A percentile compares a stretch with the other conserved stretches of the same genome.
phyloP scores from a whole-genome alignment of 2,113 vertebrate genomes.

The Sialia sialis region DNA sequence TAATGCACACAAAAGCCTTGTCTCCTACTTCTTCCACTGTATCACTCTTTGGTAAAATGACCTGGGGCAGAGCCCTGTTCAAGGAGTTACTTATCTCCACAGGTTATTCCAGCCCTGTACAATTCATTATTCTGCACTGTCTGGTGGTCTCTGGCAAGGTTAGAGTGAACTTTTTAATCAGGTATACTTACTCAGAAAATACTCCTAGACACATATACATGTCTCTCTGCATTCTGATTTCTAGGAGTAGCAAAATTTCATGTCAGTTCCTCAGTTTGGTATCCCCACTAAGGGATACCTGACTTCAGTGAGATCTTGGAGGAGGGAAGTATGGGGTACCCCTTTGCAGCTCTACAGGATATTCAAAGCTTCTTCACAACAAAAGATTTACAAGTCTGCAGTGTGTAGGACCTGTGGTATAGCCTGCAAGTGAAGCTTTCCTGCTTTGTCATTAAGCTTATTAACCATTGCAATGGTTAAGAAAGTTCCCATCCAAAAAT shows the following conservation, averaged over 20 bases:
- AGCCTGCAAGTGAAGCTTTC: not conserved
- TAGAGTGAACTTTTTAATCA: not conserved
- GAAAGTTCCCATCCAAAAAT: not conserved
- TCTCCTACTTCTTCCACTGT: not conserved
- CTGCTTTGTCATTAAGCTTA: not conserved
- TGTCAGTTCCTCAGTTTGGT: not conserved
- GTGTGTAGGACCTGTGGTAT: fast-evolving
- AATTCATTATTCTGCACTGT: not conserved
- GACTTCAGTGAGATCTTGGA: not conserved
- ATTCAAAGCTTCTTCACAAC: not conserved
- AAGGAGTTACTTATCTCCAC: not conserved
- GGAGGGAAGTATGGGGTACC: not conserved
- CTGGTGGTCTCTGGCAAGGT: not conserved
- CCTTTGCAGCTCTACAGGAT: not conserved
- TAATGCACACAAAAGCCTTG: not conserved
- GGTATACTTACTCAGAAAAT: not conserved
- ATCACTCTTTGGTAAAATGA: not conserved
- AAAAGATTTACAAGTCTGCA: not conserved
- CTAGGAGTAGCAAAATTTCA: not conserved
- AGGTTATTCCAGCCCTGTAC: not conserved
- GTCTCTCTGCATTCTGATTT: not conserved
- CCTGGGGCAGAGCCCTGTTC: not conserved
- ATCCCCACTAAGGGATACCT: not conserved
- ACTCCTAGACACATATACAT: not conserved
- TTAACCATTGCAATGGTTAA: not conserved